Conservation (phyloP, 2,113 vertebrate species). For the Pontoporia blainvillei region DNA sequence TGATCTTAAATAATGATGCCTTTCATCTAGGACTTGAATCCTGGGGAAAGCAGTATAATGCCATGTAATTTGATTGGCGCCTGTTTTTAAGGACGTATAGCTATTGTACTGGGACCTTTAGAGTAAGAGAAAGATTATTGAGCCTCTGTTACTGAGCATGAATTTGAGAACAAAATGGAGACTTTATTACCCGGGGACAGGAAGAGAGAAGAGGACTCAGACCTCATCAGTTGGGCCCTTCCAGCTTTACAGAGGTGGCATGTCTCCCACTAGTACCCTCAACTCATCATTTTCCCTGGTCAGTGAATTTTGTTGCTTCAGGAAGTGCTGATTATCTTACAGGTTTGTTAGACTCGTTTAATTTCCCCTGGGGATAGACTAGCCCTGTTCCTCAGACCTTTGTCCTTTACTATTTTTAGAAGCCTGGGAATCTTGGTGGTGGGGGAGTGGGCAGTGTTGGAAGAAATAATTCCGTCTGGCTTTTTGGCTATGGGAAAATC, state of each 20-base stretch:
- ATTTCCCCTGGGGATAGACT: neutral
- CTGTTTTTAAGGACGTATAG: constrained; percentile 1
- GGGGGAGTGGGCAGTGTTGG: neutral
- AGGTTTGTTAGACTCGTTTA: constrained; percentile 24
- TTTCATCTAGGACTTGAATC: constrained; percentile 42
- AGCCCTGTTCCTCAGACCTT: constrained; percentile 14
- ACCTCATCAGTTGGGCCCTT: neutral
- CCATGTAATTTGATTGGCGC: constrained; percentile 24
- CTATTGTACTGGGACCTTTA: constrained; percentile 16
- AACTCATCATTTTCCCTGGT: neutral
- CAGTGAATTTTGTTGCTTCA: constrained; percentile 2
- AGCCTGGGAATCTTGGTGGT: neutral
- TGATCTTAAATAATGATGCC: constrained; percentile 48
- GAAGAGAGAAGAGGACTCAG: neutral
- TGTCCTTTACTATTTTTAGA: constrained; percentile 16
- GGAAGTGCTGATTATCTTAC: constrained; percentile 23
- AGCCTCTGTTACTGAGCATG: constrained; percentile 2
- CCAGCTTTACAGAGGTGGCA: neutral
- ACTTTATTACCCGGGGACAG: neutral
- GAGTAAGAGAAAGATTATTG: constrained; percentile 21
- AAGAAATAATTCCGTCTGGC: constrained; percentile 28
- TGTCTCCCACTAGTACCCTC: neutral
- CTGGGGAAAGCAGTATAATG: constrained; percentile 20
- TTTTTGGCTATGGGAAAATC: neutral
- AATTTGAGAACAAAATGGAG: constrained; percentile 26